phyloP scores from a whole-genome alignment of 2,113 vertebrate genomes.

The Strix uralensis region DNA sequence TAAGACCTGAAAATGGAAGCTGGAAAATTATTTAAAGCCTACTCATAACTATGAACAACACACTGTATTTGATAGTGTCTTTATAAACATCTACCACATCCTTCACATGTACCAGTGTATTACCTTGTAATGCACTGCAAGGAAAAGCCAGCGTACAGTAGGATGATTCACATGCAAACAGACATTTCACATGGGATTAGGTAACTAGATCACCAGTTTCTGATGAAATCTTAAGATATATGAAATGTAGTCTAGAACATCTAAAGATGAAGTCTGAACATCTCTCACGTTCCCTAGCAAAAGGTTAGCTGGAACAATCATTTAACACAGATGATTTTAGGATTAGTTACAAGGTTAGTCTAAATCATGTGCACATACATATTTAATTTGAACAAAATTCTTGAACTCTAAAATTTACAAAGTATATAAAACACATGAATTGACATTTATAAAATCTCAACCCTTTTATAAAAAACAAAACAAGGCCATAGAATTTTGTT shows the following conservation, averaged over 20 bases:
- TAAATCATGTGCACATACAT: not conserved
- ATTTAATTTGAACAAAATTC: not conserved
- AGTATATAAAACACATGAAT: not conserved
- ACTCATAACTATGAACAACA: not conserved
- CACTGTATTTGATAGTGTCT: not conserved
- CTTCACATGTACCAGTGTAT: not conserved
- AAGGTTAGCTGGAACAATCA: not conserved
- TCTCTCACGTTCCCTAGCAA: not conserved
- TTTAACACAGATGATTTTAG: not conserved
- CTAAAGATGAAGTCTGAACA: not conserved
- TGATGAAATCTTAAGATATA: not conserved
- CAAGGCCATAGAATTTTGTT: not conserved
- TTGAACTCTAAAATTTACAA: conserved; percentile 9
- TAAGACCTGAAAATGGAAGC: not conserved
- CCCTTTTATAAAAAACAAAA: conserved; percentile 24
- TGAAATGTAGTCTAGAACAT: not conserved
- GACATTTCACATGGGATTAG: accelerated
- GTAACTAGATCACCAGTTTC: not conserved
- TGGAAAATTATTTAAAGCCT: not conserved
- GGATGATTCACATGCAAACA: not conserved
- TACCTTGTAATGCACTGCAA: not conserved
- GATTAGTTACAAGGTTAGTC: not conserved
- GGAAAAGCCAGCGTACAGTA: not conserved
- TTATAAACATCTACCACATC: not conserved
- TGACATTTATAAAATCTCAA: conserved; percentile 39